Evolutionary conservation across 92 coral and sea anemone species (phyloP).

Genomic region (Palythoa grandis): DNA sequence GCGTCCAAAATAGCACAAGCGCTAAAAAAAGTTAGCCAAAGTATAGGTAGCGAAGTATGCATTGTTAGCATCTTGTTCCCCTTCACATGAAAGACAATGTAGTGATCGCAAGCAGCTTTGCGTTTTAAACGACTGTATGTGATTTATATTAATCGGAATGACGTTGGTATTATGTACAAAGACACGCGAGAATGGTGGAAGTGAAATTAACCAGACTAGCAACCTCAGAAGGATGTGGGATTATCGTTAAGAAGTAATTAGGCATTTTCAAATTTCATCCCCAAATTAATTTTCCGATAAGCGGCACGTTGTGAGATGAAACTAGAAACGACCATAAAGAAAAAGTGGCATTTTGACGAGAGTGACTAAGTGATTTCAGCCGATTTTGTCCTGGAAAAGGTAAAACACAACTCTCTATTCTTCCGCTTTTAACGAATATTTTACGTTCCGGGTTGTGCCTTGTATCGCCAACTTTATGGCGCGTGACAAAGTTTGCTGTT

Average conservation of each 20-base stretch:
- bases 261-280: conserved; percentile 31
- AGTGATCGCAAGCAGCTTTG: neutral
- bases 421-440: too few species aligned
- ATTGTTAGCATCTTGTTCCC: neutral
- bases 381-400: too few species aligned
- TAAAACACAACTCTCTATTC: too few species aligned
- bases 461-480: too few species aligned
- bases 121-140: neutral
- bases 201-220: conserved; percentile 31
- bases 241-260: conserved; percentile 45
- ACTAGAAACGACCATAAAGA: neutral
- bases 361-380: neutral
- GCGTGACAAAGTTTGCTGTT: too few species aligned
- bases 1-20: neutral
- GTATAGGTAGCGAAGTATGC: conserved; percentile 11
- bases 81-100: neutral
- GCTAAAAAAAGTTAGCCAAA: conserved; percentile 11
- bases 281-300: conserved; percentile 29
- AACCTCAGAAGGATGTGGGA: conserved; percentile 30
- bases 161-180: conserved; percentile 8
- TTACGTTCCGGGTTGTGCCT: too few species aligned
- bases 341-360: neutral
- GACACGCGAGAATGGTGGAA: conserved; percentile 19
- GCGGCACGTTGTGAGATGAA: neutral
- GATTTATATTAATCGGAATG: conserved; percentile 18